phyloP scores from a whole-genome alignment of 53 echinoderm and acorn worm genomes.

The Actinopyga echinites region DNA sequence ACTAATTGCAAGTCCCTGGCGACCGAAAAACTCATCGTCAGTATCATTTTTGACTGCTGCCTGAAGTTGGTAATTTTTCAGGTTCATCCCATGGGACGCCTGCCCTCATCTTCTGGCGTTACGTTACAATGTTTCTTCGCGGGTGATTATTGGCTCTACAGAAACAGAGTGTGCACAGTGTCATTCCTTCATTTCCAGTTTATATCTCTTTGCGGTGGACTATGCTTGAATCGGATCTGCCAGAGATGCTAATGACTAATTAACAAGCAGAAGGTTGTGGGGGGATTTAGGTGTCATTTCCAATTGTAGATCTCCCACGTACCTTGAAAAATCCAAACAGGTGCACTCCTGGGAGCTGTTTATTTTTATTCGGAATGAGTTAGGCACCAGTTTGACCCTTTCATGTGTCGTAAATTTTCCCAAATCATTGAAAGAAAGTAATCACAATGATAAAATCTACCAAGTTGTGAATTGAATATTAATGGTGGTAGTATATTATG shows the following conservation, averaged over 20 bases:
- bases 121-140: not conserved
- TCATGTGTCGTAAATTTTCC: no score
- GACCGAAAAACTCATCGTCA: constrained; percentile 6
- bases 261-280: not conserved
- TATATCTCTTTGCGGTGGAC: no score
- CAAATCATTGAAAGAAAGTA: no score
- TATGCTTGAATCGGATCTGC: no score
- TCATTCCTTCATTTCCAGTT: no score
- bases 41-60: constrained; percentile 7
- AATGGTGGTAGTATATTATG: no score
- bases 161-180: no score
- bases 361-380: no score
- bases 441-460: no score
- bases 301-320: not conserved
- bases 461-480: no score
- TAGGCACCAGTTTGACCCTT: no score
- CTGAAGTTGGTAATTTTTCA: constrained; percentile 16
- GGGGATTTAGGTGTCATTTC: constrained; percentile 23
- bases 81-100: not conserved
- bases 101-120: not conserved
- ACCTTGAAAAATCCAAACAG: not conserved
- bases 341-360: constrained; percentile 11
- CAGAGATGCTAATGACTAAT: constrained; percentile 13
- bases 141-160: no score
- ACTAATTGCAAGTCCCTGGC: constrained; percentile 27